phyloP scores from a whole-genome alignment of 1,140 invertebrate species.

The Cephus cinctus region DNA sequence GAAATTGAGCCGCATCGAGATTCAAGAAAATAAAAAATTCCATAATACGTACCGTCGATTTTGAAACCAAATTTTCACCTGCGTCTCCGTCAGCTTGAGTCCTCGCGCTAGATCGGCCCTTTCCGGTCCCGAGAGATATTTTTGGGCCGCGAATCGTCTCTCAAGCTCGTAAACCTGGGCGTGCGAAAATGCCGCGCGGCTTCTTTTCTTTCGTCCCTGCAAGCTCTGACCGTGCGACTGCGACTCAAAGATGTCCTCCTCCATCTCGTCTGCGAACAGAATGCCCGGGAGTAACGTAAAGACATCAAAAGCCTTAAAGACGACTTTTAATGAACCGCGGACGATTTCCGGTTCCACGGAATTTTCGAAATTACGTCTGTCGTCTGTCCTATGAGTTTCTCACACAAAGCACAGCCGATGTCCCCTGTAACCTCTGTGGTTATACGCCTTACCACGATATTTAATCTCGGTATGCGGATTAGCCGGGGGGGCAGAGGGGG shows the following conservation, averaged over 20 bases:
- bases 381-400: too few species aligned
- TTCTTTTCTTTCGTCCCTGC: conserved; percentile 82
- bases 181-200: conserved; percentile 93
- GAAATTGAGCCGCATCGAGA: conserved; percentile 3
- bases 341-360: too few species aligned
- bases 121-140: conserved; percentile 94
- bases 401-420: too few species aligned
- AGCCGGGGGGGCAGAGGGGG: too few species aligned
- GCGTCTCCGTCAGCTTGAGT: conserved; percentile 88
- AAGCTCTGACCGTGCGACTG: conserved; percentile 45
- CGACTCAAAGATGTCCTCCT: conserved; percentile 48
- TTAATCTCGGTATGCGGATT: too few species aligned
- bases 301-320: too few species aligned
- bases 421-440: too few species aligned
- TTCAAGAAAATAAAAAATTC: not conserved
- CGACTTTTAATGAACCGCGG: too few species aligned
- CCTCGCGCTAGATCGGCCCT: conserved; percentile 88
- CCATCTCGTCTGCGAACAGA: conserved; percentile 45
- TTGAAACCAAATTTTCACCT: conserved; percentile 68
- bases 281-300: too few species aligned
- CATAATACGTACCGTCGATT: conserved; percentile 43
- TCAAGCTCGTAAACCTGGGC: conserved; percentile 93
- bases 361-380: too few species aligned
- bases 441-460: too few species aligned
- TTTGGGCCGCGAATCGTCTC: conserved; percentile 88